Percentiles rank a stretch among this genome's conserved stretches.
These are phyloP conservation scores for Euproctis similis DNA, from an alignment of 2,888 invertebrate genomes.

Conservation along the genomic window DNA sequence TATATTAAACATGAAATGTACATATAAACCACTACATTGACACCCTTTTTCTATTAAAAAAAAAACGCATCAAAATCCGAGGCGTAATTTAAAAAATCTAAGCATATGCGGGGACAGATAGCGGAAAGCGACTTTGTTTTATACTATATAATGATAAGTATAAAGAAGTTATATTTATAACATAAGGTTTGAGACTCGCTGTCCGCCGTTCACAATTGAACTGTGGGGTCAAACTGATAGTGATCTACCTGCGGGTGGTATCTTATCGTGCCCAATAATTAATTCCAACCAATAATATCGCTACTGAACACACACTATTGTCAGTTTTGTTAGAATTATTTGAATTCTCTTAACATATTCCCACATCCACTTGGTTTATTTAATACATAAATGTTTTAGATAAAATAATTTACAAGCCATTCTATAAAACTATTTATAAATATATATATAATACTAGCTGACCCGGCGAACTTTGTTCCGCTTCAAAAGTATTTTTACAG, in stretches of 20 bases:
- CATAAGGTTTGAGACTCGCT: slow-evolving; percentile 26
- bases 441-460: too few species aligned
- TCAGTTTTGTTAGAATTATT: slow-evolving; percentile 11
- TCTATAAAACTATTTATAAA: too few species aligned
- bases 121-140: too few species aligned
- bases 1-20: not conserved
- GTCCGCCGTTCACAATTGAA: slow-evolving; percentile 33
- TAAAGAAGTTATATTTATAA: slow-evolving; percentile 8
- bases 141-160: not conserved
- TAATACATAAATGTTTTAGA: not conserved
- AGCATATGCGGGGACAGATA: too few species aligned
- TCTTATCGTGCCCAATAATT: slow-evolving; percentile 39
- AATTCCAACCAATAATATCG: slow-evolving; percentile 32
- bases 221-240: slow-evolving; percentile 38
- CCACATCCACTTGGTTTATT: not conserved
- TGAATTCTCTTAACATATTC: slow-evolving; percentile 1
- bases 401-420: not conserved
- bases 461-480: too few species aligned
- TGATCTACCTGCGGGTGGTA: slow-evolving; percentile 35
- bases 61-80: too few species aligned
- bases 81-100: too few species aligned
- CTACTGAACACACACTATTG: slow-evolving; percentile 19
- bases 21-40: too few species aligned
- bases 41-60: too few species aligned
- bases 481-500: too few species aligned